These are phyloP conservation scores for Corythaeola cristata DNA, from an alignment of 2,113 vertebrate species.

Conservation along the genomic window DNA sequence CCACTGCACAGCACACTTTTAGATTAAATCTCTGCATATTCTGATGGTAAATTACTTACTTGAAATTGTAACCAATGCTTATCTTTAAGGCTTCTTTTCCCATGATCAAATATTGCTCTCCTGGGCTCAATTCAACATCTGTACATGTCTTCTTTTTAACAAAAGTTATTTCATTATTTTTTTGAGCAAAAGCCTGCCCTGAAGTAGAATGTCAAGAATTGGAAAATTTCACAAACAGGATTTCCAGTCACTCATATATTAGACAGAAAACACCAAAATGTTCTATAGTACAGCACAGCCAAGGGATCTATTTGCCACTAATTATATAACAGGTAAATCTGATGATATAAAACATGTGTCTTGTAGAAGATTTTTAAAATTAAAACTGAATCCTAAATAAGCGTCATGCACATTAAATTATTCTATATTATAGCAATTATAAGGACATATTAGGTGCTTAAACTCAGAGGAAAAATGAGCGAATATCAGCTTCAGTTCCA, in stretches of 20 bases:
- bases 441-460: background rate
- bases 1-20: background rate
- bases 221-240: background rate
- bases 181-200: constrained; percentile 74
- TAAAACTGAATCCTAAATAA: background rate
- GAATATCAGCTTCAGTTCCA: background rate
- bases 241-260: background rate
- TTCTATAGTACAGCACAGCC: background rate
- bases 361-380: background rate
- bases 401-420: background rate
- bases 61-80: constrained; percentile 65
- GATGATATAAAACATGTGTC: background rate
- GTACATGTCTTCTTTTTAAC: constrained; percentile 85
- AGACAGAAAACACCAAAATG: background rate
- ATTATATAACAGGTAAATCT: background rate
- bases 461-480: background rate
- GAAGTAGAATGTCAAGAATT: background rate
- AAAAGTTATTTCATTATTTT: constrained; percentile 77
- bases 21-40: background rate
- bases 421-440: background rate
- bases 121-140: constrained; percentile 70
- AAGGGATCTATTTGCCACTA: background rate
- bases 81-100: constrained; percentile 83
- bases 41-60: constrained; percentile 57
- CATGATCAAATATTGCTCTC: constrained; percentile 86